Evolutionary conservation across 2,113 vertebrate genomes (phyloP), one percentile per base, ranked within the genome.

Genomic region (Catharus bicknelli): DNA sequence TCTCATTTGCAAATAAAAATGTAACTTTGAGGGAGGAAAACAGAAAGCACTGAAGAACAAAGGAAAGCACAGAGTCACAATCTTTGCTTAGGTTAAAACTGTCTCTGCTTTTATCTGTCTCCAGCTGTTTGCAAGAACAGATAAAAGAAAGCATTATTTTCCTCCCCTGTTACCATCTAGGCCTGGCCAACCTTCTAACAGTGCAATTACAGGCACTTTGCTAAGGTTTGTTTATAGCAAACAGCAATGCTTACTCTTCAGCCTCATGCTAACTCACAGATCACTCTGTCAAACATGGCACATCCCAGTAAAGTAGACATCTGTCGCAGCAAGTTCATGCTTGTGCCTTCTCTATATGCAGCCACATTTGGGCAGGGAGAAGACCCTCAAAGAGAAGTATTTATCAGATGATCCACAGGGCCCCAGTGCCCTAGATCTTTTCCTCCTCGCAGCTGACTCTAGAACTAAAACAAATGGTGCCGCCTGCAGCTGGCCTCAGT

Each of bases 81-180:
- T 85, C 90, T 95, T 92, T 93, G 85, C 78, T 70, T 93, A 89
- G 47, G 86, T 90, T 91, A 94, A 90, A 90, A 74, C 77, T 70
- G 87, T 88, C 91, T 96, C 91, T 1, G 0, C 88, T 96, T 96
- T 96, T 97, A 97, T 95, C 96, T 93, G 64, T 81, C 91, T 96
- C 95, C 97, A 95, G 86, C 91, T 96, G 95, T 84, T 94, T 85
- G 66, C 51, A 84, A 61, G 42, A 85, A 61, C 43, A 96, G 96
- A 96, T 96, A 95, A 97, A 97, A 95, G 95, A 93, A 85, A 89
- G 61, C 40, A 66, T 61, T 95, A 91, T 92, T 95, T 95, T 91
- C 67, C n/a, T 94, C 40, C 40, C 36, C 30, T 87, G 57, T 68
- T 90, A 81, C 86, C 48, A 69, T 34, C 30, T 34, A 90, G 91